These are phyloP conservation scores for Cherax destructor DNA, from an alignment of 1,140 invertebrate genomes.

Conservation along the genomic window DNA sequence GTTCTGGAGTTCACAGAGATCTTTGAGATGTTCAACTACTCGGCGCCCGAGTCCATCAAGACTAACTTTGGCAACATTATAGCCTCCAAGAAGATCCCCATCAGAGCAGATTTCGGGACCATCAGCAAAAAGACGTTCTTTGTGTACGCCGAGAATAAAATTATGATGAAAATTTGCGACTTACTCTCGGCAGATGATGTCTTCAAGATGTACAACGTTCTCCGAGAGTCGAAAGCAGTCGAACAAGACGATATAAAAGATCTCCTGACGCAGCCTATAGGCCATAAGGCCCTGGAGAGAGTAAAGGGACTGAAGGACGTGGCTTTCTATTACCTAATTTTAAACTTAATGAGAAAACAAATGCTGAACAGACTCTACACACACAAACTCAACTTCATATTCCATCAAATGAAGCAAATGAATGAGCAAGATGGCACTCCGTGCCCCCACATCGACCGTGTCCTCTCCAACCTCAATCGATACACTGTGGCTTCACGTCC, in stretches of 20 bases:
- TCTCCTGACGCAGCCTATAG: slow-evolving; percentile 32
- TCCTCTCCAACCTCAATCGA: slow-evolving; percentile 25
- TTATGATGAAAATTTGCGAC: slow-evolving; percentile 60
- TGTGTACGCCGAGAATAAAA: slow-evolving; percentile 62
- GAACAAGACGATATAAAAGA: slow-evolving; percentile 39
- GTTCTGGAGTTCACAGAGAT: slow-evolving; percentile 55
- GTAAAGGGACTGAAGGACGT: slow-evolving; percentile 64
- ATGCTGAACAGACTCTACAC: slow-evolving; percentile 67
- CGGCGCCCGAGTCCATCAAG: slow-evolving; percentile 28
- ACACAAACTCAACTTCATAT: slow-evolving; percentile 57
- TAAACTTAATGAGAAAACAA: slow-evolving; percentile 52
- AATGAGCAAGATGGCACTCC: background rate
- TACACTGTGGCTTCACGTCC: slow-evolving; percentile 53
- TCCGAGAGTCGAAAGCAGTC: slow-evolving; percentile 22
- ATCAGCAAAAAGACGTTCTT: slow-evolving; percentile 52
- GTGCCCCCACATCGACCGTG: slow-evolving; percentile 9
- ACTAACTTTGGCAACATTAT: slow-evolving; percentile 30
- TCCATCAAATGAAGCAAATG: slow-evolving; percentile 47
- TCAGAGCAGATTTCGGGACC: background rate
- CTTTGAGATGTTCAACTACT: slow-evolving; percentile 41
- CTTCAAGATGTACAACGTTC: slow-evolving; percentile 37
- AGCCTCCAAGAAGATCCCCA: slow-evolving; percentile 43
- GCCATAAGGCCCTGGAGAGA: slow-evolving; percentile 16
- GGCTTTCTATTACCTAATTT: slow-evolving; percentile 66
- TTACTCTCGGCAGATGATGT: slow-evolving; percentile 48